Base-by-base conservation (phyloP, 2,888 invertebrate genomes). In the Ornithoptera priamus region DNA sequence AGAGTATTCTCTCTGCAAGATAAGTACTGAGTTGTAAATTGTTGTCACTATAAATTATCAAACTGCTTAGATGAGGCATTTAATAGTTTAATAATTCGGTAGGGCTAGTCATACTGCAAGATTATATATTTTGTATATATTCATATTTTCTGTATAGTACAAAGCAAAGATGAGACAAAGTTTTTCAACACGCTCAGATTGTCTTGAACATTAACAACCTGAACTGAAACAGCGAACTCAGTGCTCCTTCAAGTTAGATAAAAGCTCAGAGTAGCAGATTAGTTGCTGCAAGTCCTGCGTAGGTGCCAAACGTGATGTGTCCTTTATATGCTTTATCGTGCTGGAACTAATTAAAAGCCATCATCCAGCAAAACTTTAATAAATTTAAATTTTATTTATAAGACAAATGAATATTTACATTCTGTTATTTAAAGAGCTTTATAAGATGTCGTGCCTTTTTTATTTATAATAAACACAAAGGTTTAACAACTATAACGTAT, bases 251-350 rank as follows among this genome's bases (percentile, higher is more conserved):
- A 57, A 69, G 69, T 69, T 65, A 65, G 56, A 65, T 65, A 64
- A 69, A 65, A 69, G 65, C 65, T 65, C 39, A 30, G 24, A 30
- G 60, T 36, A 53, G 57, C 62, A 24, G 61, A 57, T 56, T 69
- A 73, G 72, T 73, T 74, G 72, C 71, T 62, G 68, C 71, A 72
- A 71, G 68, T 62, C 57, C 67, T 68, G n/a, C 24, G 60, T 30
- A 36, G 56, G 39, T 58, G 59, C 56, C 56, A 63, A 60, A 59
- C 50, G 61, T 20, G 30, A 59, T 63, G 73, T 75, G 75, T 76
- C 76, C 75, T 74, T 76, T 70, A 61, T 60, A 42, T 62, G 17
- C 62, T 62, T 62, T 42, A 46, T 62, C 20, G 4, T n/a, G 22
- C 22, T 62, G 46, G 22, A 46, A 62, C 39, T 62, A 62, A 62